phyloP scores from a whole-genome alignment of 2,113 vertebrate species.

The Hydropotes inermis region DNA sequence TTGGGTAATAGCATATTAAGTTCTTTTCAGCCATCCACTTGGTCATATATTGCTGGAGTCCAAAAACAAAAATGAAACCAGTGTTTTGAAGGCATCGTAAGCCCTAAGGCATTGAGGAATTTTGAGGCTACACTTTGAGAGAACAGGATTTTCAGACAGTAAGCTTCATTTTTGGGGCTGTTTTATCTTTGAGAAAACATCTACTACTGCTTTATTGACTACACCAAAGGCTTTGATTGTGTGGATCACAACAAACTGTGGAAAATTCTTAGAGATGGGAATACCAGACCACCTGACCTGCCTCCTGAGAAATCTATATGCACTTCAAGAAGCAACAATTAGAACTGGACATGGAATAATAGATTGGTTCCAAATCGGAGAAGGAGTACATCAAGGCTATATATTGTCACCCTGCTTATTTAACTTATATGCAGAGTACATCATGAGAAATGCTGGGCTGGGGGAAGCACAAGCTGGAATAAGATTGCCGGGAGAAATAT shows the following conservation, averaged over 20 bases:
- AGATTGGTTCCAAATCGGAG: not conserved
- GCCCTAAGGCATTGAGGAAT: not conserved
- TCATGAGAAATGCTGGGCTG: not conserved
- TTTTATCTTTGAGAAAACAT: not conserved
- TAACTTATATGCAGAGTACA: not conserved
- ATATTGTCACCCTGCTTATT: not conserved
- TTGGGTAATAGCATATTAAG: not conserved
- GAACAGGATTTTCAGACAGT: not conserved
- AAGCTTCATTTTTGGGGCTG: not conserved
- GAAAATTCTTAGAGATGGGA: not conserved
- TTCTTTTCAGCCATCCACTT: not conserved
- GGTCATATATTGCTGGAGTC: not conserved
- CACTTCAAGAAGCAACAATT: not conserved
- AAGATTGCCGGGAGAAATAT: not conserved
- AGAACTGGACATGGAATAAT: not conserved
- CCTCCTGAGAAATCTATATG: not conserved
- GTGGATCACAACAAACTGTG: not conserved
- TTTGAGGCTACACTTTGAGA: not conserved
- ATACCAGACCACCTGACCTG: not conserved
- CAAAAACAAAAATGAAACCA: not conserved
- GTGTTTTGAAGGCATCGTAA: not conserved
- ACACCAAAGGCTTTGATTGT: not conserved
- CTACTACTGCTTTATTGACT: not conserved
- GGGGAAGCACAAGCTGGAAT: not conserved
- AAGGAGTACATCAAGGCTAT: not conserved